Base-by-base conservation (phyloP, 1,140 invertebrate genomes). In the Rhyacophila brunnea region DNA sequence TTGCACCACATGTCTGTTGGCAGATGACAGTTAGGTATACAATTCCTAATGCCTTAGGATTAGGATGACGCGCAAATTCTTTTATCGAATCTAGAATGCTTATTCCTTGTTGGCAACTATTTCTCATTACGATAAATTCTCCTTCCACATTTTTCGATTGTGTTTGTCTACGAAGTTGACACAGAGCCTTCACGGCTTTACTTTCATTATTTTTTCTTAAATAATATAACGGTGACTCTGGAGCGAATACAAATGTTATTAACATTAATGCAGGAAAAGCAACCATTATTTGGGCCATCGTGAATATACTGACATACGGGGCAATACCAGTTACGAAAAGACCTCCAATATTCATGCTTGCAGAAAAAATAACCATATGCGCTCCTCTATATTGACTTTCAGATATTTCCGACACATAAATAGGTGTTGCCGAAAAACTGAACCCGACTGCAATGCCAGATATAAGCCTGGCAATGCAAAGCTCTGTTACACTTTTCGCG, bases 351-450 rank as follows among this genome's bases (percentile, higher is more conserved):
- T 34, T 45, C 10, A 57, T 10, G 11, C 6, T 28, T 13, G 56
- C 1, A 6, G 48, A 20, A 40, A 57, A 62, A n/a, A 62, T 23
- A n/a, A 52, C 35, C 60, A 62, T 56, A 6, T 56, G 18, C 10
- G 20, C 17, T 18, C 60, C 53, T 40, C 60, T 50, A 34, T 56
- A 52, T 13, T 49, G 36, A n/a, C 45, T 62, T 46, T 62, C 60
- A n/a, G 60, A 32, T 15, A 62, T 62, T 28, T 62, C 60, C 14
- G 53, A 19, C 34, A 62, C 50, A 43, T 62, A 62, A 23, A 62
- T 56, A 0, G 60, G 60, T 7, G 43, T 57, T 2, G 60, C 19
- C 14, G 60, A 15, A 20, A 43, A 57, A 38, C 46, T 46, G 0
- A 56, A 20, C 1, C 60, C 60, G 1, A 57, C 48, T 13, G 46